A percentile compares a stretch with the other conserved stretches of the same genome.
Conservation (phyloP, 1,140 invertebrate species). For the Brachionus sp. region DNA sequence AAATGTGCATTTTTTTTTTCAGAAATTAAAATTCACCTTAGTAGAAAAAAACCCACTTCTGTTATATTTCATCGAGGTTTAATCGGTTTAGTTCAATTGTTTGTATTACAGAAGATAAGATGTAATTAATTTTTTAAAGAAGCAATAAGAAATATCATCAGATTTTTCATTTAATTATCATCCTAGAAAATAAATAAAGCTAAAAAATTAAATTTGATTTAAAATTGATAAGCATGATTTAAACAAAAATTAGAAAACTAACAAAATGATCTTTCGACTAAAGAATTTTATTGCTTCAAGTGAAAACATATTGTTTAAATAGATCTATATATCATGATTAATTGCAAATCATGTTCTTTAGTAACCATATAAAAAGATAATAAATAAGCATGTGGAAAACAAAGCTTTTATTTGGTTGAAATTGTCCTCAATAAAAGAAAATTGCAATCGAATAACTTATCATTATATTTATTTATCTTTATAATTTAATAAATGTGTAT, state of each 20-base stretch:
- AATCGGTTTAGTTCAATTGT: not conserved
- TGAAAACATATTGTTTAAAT: not conserved
- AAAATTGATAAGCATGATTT: conserved; percentile 32
- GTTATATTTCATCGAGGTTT: not conserved
- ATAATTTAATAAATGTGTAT: conserved; percentile 19
- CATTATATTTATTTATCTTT: conserved; percentile 25
- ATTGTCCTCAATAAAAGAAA: conserved; percentile 28
- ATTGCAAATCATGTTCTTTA: not conserved
- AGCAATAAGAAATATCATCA: not conserved
- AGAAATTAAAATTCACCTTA: too few species aligned
- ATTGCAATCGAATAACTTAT: not conserved
- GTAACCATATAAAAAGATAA: conserved; percentile 36
- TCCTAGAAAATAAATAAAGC: not conserved
- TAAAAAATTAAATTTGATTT: not conserved
- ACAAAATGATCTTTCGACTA: not conserved
- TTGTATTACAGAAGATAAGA: not conserved
- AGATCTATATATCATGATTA: conserved; percentile 8
- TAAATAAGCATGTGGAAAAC: conserved; percentile 32
- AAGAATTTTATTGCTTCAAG: conserved; percentile 7
- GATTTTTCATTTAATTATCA: not conserved
- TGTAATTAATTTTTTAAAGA: not conserved
- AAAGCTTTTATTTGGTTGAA: not conserved
- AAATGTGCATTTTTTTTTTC: too few species aligned
- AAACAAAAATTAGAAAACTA: not conserved
- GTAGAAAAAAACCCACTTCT: too few species aligned